These are phyloP conservation scores for Excalfactoria chinensis DNA, from an alignment of 2,113 vertebrate genomes.

Conservation along the genomic window DNA sequence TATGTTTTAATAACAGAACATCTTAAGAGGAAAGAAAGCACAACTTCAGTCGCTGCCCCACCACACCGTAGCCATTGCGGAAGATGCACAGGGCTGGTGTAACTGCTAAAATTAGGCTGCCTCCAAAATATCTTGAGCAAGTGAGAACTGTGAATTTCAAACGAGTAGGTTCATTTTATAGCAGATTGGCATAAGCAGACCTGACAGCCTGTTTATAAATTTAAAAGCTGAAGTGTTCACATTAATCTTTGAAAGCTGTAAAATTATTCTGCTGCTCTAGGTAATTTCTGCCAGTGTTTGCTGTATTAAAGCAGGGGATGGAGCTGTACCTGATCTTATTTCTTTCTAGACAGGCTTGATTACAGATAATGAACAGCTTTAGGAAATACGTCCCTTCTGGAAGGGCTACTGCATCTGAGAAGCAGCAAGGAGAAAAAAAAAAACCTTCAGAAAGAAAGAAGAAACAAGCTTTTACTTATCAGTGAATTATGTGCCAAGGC, in stretches of 20 bases:
- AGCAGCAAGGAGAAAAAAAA: background rate
- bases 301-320: background rate
- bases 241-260: background rate
- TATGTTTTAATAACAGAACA: background rate
- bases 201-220: slow-evolving; percentile 13
- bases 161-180: background rate
- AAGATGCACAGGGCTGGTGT: background rate
- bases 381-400: background rate
- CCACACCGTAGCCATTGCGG: background rate
- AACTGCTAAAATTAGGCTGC: background rate
- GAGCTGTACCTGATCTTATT: background rate
- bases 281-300: background rate
- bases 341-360: background rate
- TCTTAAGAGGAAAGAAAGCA: background rate
- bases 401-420: background rate
- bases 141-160: slow-evolving; percentile 1
- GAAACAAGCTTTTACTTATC: background rate
- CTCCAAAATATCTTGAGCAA: background rate
- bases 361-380: background rate
- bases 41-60: background rate
- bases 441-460: background rate
- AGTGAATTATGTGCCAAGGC: background rate
- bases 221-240: background rate
- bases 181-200: background rate
- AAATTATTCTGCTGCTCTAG: slow-evolving; percentile 10